These are phyloP conservation scores for Synanthedon andrenaeformis DNA, from an alignment of 2,888 invertebrate species.

Conservation along the genomic window DNA sequence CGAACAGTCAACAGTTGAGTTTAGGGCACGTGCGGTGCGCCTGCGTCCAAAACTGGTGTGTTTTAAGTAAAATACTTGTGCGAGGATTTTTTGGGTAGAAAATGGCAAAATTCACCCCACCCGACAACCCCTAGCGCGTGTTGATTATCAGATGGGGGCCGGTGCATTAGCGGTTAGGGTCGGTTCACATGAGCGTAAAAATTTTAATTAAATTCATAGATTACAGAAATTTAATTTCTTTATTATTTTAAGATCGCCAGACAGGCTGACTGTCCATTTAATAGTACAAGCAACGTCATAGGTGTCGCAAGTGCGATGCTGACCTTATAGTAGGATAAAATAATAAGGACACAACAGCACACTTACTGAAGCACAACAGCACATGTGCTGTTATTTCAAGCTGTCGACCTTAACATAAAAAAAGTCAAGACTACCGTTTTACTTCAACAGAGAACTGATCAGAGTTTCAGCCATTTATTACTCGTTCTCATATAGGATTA, in stretches of 20 bases:
- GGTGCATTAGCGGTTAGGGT: conserved; percentile 40
- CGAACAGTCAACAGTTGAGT: not conserved
- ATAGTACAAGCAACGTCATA: not conserved
- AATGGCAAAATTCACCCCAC: conserved; percentile 62
- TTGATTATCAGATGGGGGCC: conserved; percentile 54
- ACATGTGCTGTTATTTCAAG: too few species aligned
- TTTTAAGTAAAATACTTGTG: conserved; percentile 63
- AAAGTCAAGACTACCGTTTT: too few species aligned
- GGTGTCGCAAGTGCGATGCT: not conserved
- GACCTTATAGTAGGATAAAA: too few species aligned
- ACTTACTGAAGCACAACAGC: too few species aligned
- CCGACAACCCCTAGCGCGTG: conserved; percentile 37
- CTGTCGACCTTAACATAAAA: too few species aligned
- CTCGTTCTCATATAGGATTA: too few species aligned
- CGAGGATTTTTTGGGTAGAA: conserved; percentile 47
- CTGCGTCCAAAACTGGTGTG: conserved; percentile 55
- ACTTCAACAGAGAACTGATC: too few species aligned
- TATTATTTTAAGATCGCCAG: not conserved
- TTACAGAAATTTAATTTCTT: too few species aligned
- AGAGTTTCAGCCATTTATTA: too few species aligned
- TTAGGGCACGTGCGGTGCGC: conserved; percentile 52
- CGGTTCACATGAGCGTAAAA: conserved; percentile 31
- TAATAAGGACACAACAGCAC: too few species aligned
- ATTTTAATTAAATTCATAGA: too few species aligned
- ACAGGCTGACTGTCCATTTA: not conserved